Percentiles rank a stretch among this genome's conserved stretches.
These are phyloP conservation scores for Actias luna DNA, from an alignment of 2,888 invertebrate genomes.

Conservation along the genomic window DNA sequence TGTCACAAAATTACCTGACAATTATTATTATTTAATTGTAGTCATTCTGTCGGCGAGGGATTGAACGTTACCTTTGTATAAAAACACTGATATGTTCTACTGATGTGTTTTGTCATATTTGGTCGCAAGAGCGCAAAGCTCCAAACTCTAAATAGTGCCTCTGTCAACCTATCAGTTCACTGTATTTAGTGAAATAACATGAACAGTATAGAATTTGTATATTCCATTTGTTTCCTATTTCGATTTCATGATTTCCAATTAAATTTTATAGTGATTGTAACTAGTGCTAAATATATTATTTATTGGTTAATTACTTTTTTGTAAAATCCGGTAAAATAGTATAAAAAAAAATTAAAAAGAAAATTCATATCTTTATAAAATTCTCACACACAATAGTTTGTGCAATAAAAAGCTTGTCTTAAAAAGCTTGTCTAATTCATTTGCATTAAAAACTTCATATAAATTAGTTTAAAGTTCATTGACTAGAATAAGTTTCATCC, in stretches of 20 bases:
- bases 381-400: neutral
- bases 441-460: neutral
- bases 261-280: neutral
- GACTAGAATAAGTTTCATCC: neutral
- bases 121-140: constrained; percentile 56
- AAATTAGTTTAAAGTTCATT: neutral
- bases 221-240: neutral
- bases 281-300: neutral
- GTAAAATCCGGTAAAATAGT: no score
- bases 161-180: constrained; percentile 31
- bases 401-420: constrained; percentile 4
- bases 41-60: constrained; percentile 5
- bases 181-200: neutral
- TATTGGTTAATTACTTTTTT: neutral
- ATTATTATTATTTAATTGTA: constrained; percentile 20
- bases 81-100: constrained; percentile 74
- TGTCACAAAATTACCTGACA: constrained; percentile 27
- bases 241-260: neutral
- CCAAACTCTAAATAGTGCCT: constrained; percentile 39
- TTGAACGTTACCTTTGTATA: constrained; percentile 17
- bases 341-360: no score
- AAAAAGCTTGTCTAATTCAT: no score
- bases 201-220: neutral
- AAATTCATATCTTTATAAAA: neutral
- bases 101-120: constrained; percentile 77